Percentiles rank a stretch among this genome's conserved stretches.
Evolutionary conservation across 1,140 invertebrate species (phyloP).

Genomic region (Bombus waltoni): DNA sequence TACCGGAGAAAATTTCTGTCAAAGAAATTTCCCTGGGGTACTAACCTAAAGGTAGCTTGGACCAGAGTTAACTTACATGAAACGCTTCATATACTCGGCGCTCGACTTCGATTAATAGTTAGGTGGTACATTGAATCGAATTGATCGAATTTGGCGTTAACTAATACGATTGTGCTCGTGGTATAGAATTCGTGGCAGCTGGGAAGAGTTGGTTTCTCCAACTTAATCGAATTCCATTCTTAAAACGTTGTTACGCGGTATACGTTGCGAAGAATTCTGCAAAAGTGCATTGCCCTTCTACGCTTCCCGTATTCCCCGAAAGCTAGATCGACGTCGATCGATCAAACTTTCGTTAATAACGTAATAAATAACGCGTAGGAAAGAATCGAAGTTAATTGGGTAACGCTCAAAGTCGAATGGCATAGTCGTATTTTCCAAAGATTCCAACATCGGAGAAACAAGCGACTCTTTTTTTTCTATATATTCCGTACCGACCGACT

Average conservation of each 20-base stretch:
- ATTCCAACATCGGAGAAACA: too few species aligned
- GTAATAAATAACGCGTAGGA: too few species aligned
- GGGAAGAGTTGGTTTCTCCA: neutral
- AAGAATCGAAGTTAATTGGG: too few species aligned
- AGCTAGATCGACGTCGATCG: too few species aligned
- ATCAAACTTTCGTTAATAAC: too few species aligned
- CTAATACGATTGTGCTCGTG: neutral
- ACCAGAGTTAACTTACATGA: conserved; percentile 14
- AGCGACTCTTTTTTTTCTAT: neutral
- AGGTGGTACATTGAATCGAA: neutral
- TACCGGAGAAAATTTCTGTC: conserved; percentile 17
- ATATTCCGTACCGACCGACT: neutral
- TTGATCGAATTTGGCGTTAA: neutral
- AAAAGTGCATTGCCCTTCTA: neutral
- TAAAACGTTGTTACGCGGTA: neutral
- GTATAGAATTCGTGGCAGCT: neutral
- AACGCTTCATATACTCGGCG: neutral
- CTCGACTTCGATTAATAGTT: conserved; percentile 8
- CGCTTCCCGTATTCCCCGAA: too few species aligned
- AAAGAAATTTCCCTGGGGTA: conserved; percentile 48
- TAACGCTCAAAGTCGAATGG: too few species aligned
- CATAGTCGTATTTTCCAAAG: too few species aligned
- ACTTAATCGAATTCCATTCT: neutral
- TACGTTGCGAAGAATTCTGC: neutral
- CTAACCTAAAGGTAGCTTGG: neutral